Evolutionary conservation across 2,888 invertebrate genomes (phyloP), one percentile per base, ranked within the genome.

Genomic region (Syrphus vitripennis): DNA sequence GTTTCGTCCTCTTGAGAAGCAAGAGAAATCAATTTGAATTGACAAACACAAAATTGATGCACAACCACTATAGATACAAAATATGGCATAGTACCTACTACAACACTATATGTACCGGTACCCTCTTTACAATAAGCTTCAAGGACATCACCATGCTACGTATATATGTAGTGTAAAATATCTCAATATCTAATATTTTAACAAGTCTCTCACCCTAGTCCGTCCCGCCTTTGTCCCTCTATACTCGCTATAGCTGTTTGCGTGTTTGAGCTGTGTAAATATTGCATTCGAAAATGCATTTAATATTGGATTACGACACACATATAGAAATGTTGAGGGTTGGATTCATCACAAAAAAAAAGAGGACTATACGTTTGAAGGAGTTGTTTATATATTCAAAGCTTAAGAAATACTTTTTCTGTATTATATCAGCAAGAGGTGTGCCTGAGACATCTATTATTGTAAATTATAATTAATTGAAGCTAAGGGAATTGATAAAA

Each of bases 221-320:
- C 37, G 3, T 42, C 29, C 53, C 34, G 12, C 31, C 5, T 19
- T 16, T 61, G 19, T 70, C 31, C 9, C 21, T 9, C 14, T n/a
- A n/a, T n/a, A n/a, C n/a, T 26, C n/a, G n/a, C 24, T 12, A 5
- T 12, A n/a, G 16, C 19, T 53, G 59, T 29, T 83, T 72, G 77
- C 82, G 50, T 83, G 82, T 40, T 83, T 59, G 59, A 76, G 77
- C 40, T 72, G 77, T 72, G 77, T 83, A 83, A 83, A 83, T 83
- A 77, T 83, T 72, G 77, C 77, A 77, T 72, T 72, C 77, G 77
- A 55, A 72, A 83, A 83, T 83, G 77, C 77, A 77, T 83, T 72
- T 71, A 77, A 83, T 83, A 77, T 83, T 83, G 82, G 67, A 77
- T 82, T 76, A 76, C 76, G 34, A 48, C 63, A 70, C 50, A 37